Evolutionary conservation across 2,797 vertebrate species (phyloP).

Genomic region (Cottoperca gobio): DNA sequence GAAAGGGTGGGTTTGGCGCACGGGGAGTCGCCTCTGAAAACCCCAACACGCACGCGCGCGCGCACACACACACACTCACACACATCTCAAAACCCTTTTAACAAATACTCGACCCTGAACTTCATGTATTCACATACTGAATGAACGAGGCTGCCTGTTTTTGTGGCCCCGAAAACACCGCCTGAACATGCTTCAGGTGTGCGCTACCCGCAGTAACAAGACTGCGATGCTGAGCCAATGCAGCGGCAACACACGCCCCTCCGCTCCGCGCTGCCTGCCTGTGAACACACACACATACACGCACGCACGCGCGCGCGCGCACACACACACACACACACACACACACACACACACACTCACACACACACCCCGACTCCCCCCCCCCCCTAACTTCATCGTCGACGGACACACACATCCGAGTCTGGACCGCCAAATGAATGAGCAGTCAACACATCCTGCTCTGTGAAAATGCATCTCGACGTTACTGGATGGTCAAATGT

Average conservation of each 20-base stretch:
- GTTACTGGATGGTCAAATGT: slow-evolving; percentile 58
- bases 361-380: neutral
- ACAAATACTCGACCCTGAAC: slow-evolving; percentile 13
- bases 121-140: slow-evolving; percentile 14
- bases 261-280: slow-evolving; percentile 52
- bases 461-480: slow-evolving; percentile 49
- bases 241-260: slow-evolving; percentile 84
- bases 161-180: slow-evolving; percentile 2
- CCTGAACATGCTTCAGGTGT: slow-evolving; percentile 77
- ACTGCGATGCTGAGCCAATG: slow-evolving; percentile 79
- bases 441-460: slow-evolving; percentile 51
- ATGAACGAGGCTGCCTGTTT: neutral
- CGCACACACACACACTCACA: slow-evolving; percentile 11
- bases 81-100: slow-evolving; percentile 6
- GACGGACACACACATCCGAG: slow-evolving; percentile 42
- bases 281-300: slow-evolving; percentile 29
- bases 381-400: neutral
- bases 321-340: slow-evolving; percentile 15
- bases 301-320: slow-evolving; percentile 36
- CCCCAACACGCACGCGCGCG: slow-evolving; percentile 29
- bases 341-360: slow-evolving; percentile 8
- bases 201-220: slow-evolving; percentile 77
- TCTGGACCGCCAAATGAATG: slow-evolving; percentile 62
- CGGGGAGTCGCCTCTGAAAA: slow-evolving; percentile 70
- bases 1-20: slow-evolving; percentile 74